Evolutionary conservation across 92 coral and sea anemone genomes (phyloP), one percentile per base, ranked within the genome.

Genomic region (Paragorgia papillata): DNA sequence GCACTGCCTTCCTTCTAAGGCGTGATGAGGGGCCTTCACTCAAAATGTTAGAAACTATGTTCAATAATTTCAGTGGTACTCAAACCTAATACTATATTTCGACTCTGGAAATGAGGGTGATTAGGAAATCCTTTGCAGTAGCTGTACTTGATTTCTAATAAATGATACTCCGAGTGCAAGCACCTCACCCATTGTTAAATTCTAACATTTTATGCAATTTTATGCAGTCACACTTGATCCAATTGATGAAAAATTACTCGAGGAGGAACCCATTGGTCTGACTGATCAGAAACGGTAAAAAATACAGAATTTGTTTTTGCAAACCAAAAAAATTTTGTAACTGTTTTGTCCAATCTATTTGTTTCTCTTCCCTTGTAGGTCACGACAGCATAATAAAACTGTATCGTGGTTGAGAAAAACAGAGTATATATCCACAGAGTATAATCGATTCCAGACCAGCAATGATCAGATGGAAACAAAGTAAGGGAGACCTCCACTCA

Each of bases 391-490:
- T 75, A 95, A 95, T 84, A 95, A 89, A 82, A 91, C 86, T 83
- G 99, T 95, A 0, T 95, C 99, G 10, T 95, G 99, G 99, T 80
- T 95, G 29, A 84, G 99, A 69, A 91, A 90, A 66, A 95, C 99
- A 57, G 99, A 95, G 62, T 95, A 95, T 55, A 95, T 95, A 78
- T 91, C 97, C 19, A 95, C 97, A 1, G 99, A 95, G 49, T 95
- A 91, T 82, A 95, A 95, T 85, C 84, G 99, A 48, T 82, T 93
- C 53, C 90, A 90, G 33, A 95, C 99, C 49, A 95, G 99, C 46
- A 95, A 95, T 77, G 99, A 95, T 66, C 92, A 91, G 92, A 96
- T 88, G 56, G 98, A 94, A 55, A 92, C 96, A 30, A 92, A 90
- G 96, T 87, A 56, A 70, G 84, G n/a, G n/a, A n/a, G n/a, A n/a